Conservation (phyloP, 2,113 vertebrate species). For the Hemibagrus wyckioides region DNA sequence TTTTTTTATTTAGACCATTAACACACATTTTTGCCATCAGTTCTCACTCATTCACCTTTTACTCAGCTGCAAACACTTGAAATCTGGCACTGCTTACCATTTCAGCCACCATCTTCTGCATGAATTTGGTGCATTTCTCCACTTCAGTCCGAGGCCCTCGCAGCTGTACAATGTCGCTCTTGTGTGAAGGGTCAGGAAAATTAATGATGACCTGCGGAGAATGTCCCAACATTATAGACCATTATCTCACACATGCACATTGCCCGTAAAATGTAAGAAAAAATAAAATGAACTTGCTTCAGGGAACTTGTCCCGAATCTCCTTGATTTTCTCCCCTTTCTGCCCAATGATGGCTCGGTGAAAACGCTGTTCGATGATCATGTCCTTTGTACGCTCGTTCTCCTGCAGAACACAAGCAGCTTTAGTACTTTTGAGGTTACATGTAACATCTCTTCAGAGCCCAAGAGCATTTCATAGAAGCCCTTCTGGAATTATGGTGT, state of each 20-base stretch:
- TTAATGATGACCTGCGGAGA: constrained; percentile 93
- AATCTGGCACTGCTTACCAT: constrained; percentile 75
- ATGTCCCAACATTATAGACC: not conserved
- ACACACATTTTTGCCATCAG: not conserved
- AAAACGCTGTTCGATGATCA: constrained; percentile 98
- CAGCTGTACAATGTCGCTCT: constrained; percentile 97
- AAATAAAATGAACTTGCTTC: constrained; percentile 72
- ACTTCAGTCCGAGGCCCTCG: constrained; percentile 94
- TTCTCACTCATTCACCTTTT: not conserved
- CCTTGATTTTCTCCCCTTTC: constrained; percentile 96
- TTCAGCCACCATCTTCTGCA: constrained; percentile 96
- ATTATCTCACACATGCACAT: not conserved
- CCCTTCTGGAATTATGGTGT: not conserved
- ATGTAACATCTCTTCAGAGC: not conserved
- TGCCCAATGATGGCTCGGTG: constrained; percentile 98
- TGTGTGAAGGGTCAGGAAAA: constrained; percentile 94
- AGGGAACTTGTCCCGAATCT: constrained; percentile 96
- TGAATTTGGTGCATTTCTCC: constrained; percentile 96
- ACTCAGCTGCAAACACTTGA: too few relatives aligned
- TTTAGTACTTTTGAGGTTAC: constrained; percentile 30
- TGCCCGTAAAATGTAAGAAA: not conserved
- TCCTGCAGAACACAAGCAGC: constrained; percentile 73
- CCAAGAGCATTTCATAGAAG: not conserved
- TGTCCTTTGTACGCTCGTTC: constrained; percentile 98
- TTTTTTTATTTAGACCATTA: not conserved